Evolutionary conservation across 2,113 vertebrate species (phyloP), one percentile per base, ranked within the genome.

Genomic region (Coptodon bakossiorum): DNA sequence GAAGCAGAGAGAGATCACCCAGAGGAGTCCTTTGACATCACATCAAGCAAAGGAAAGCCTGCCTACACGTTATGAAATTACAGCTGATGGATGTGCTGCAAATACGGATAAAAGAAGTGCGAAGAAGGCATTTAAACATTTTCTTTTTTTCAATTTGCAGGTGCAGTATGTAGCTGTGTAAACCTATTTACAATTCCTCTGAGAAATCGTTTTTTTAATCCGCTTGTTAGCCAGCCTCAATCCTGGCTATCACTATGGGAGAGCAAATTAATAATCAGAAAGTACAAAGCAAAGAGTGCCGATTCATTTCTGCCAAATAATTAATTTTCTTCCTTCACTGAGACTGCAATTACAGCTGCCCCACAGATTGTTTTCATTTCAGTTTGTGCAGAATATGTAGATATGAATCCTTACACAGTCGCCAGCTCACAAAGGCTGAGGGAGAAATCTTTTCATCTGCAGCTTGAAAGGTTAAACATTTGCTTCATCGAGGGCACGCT

Each of bases 181-280:
- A 91, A 90, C 81, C 66, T 85, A 86, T 91, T 86, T 92, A 68
- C 85, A 85, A 52, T 85, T 88, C 89, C 68, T 84, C 36, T n/a
- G 84, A 92, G 53, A 82, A 92, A 90, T 88, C 14, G 2, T 40
- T 83, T 84, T 84, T 92, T 83, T 87, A 86, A 92, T 93, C 91
- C 38, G 76, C 53, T 86, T 90, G 84, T 90, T 87, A 84, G 86
- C 27, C 48, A 71, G 71, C 66, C 80, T 88, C 71, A 81, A 59
- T 82, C 73, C 66, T 81, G 57, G 56, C 91, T 81, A 86, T 90
- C 89, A 53, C 83, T 86, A 73, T 61, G 81, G 85, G 81, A 88
- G 50, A 83, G 84, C 83, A 90, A 93, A 94, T 94, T 88, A 94
- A 91, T 95, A 90, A 94, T 92, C 87, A 86, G 43, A 84, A 38